Conservation (phyloP, 53 echinoderm and acorn worm species). For the Hippasteria phrygiana region DNA sequence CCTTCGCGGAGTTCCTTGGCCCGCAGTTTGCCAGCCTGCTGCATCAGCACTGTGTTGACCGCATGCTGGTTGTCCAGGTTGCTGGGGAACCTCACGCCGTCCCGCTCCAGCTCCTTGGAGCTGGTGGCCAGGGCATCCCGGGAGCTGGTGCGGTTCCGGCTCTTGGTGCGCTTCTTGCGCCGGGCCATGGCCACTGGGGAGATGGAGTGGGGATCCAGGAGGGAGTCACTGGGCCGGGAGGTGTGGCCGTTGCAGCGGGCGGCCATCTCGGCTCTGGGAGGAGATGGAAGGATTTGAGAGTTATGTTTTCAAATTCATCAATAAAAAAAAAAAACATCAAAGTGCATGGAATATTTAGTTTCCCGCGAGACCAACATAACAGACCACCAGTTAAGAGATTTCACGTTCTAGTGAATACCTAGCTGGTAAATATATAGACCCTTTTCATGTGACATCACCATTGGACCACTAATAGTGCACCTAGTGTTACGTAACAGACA, state of each 20-base stretch:
- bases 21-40: conserved; percentile 92
- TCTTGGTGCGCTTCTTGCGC: conserved; percentile 78
- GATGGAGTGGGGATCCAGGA: conserved; percentile 94
- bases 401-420: too few species aligned
- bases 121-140: conserved; percentile 30
- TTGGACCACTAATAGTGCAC: too few species aligned
- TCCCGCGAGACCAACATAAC: too few species aligned
- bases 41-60: conserved; percentile 89
- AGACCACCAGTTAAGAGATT: too few species aligned
- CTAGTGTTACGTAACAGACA: too few species aligned
- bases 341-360: too few species aligned
- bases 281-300: too few species aligned
- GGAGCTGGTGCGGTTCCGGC: conserved; percentile 56
- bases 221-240: conserved; percentile 55
- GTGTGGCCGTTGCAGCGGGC: conserved; percentile 55
- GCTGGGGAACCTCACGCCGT: conserved; percentile 83
- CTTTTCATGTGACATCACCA: too few species aligned
- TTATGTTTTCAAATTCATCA: too few species aligned
- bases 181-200: conserved; percentile 89
- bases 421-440: too few species aligned
- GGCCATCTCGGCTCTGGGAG: conserved; percentile 59
- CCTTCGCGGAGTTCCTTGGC: conserved; percentile 94
- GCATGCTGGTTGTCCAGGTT: conserved; percentile 92
- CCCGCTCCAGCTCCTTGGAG: conserved; percentile 68
- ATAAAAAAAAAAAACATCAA: too few species aligned